A percentile compares a stretch with the other conserved stretches of the same genome.
phyloP scores from a whole-genome alignment of 2,888 invertebrate species.

The Sthenelais limicola region DNA sequence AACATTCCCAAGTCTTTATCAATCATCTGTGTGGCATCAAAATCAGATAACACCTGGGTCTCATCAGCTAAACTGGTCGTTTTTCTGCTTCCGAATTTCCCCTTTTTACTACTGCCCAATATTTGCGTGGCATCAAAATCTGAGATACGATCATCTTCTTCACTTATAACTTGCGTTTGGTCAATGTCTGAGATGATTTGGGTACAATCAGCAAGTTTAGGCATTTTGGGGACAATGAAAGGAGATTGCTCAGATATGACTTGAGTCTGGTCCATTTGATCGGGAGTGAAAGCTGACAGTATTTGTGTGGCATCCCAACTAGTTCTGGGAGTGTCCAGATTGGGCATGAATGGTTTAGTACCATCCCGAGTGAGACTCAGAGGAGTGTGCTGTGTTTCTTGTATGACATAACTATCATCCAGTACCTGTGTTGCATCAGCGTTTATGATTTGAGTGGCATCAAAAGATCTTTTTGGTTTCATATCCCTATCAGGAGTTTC shows the following conservation, averaged over 20 bases:
- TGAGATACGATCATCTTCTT: no score
- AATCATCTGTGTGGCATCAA: neutral
- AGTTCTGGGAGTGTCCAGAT: neutral
- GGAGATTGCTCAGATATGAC: no score
- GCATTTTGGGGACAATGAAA: no score
- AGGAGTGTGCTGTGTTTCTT: neutral
- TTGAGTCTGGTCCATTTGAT: no score
- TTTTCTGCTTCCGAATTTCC: no score
- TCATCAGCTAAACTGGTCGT: no score
- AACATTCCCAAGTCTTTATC: neutral
- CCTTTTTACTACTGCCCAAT: no score
- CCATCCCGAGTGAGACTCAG: neutral
- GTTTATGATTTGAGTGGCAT: conserved; percentile 19
- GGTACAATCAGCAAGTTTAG: no score
- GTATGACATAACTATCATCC: neutral
- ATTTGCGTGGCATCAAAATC: conserved; percentile 6
- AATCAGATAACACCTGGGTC: neutral
- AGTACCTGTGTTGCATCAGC: conserved; percentile 25
- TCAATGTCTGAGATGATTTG: no score
- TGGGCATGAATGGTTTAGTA: neutral
- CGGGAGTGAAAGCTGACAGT: neutral
- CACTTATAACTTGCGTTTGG: no score
- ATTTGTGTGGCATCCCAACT: neutral
- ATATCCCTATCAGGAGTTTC: no score
- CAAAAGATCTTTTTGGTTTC: neutral